Conservation (phyloP, 2,888 invertebrate genomes). For the Dichetophora obliterata region DNA sequence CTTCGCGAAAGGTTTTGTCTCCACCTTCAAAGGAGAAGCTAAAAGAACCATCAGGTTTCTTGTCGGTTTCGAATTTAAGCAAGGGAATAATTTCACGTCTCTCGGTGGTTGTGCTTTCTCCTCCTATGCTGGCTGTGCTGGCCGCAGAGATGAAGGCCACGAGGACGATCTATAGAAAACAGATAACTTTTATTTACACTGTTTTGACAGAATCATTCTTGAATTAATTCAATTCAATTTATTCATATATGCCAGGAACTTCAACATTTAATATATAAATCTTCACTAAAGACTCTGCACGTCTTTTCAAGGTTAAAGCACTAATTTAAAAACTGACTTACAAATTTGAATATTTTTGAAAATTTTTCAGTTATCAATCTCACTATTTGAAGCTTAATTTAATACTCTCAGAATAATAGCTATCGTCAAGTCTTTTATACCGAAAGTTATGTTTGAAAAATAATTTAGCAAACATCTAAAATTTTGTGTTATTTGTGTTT, state of each 20-base stretch:
- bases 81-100: constrained; percentile 56
- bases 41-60: constrained; percentile 63
- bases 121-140: constrained; percentile 54
- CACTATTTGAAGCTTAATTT: constrained; percentile 49
- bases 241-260: background rate
- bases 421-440: constrained; percentile 58
- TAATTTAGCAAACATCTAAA: background rate
- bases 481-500: background rate
- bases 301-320: too few relatives aligned
- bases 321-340: constrained; percentile 43
- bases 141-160: constrained; percentile 54
- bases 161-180: constrained; percentile 52
- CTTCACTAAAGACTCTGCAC: too few relatives aligned
- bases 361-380: constrained; percentile 44
- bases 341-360: constrained; percentile 57
- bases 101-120: constrained; percentile 52
- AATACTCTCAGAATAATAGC: constrained; percentile 49
- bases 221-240: too few relatives aligned
- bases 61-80: constrained; percentile 56
- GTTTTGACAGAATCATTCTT: background rate
- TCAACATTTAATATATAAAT: too few relatives aligned
- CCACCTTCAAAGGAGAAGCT: constrained; percentile 62
- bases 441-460: constrained; percentile 9
- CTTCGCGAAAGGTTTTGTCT: constrained; percentile 60
- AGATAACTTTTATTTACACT: background rate